Evolutionary conservation across 1,140 invertebrate species (phyloP).

Genomic region (Pristionchus pacificus): DNA sequence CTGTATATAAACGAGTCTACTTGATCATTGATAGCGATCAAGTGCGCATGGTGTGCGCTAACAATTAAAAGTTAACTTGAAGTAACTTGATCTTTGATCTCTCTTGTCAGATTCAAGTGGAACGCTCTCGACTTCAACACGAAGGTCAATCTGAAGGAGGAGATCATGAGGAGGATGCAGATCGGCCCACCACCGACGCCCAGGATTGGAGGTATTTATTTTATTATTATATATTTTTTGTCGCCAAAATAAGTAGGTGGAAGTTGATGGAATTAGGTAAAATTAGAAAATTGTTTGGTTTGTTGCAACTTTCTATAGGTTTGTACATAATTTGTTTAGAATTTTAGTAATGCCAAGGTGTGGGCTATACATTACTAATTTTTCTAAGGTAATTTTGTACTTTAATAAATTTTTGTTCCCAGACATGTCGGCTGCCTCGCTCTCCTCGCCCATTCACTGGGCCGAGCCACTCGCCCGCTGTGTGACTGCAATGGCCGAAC

Average conservation of each 20-base stretch:
- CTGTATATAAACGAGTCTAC: slow-evolving; percentile 27
- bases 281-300: too few species aligned
- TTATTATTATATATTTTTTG: slow-evolving; percentile 15
- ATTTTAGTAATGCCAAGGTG: too few species aligned
- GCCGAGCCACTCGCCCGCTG: slow-evolving; percentile 28
- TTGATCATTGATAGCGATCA: slow-evolving; percentile 25
- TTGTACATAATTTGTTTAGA: too few species aligned
- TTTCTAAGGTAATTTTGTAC: too few species aligned
- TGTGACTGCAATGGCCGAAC: slow-evolving; percentile 44
- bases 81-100: too few species aligned
- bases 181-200: slow-evolving; percentile 32
- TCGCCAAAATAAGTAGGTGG: too few species aligned
- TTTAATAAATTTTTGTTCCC: too few species aligned
- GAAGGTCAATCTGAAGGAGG: slow-evolving; percentile 14
- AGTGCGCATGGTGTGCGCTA: too few species aligned
- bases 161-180: slow-evolving; percentile 29
- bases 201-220: slow-evolving; percentile 22
- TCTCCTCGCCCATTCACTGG: background rate
- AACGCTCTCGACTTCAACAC: slow-evolving; percentile 10
- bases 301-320: too few species aligned
- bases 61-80: too few species aligned
- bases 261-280: slow-evolving; percentile 10
- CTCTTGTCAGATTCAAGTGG: slow-evolving; percentile 51
- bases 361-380: too few species aligned
- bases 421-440: too few species aligned